Evolutionary conservation across 2,113 vertebrate species (phyloP).

Genomic region (Lophura nycthemera): DNA sequence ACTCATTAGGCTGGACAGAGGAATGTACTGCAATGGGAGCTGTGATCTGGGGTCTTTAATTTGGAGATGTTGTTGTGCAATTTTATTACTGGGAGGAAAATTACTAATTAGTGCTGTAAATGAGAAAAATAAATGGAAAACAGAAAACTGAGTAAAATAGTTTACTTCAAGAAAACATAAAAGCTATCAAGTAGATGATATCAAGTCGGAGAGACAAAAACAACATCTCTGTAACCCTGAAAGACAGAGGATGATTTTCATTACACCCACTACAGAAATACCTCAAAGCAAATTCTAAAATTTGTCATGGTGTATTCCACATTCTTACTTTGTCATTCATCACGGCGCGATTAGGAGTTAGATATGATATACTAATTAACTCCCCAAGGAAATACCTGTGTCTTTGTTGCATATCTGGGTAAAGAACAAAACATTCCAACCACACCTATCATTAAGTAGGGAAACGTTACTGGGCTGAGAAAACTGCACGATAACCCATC

Average conservation of each 20-base stretch:
- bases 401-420: slow-evolving; percentile 46
- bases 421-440: slow-evolving; percentile 50
- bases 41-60: not conserved
- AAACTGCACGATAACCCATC: not conserved
- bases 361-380: slow-evolving; percentile 63
- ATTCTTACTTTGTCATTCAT: slow-evolving; percentile 67
- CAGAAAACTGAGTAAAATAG: not conserved
- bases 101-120: slow-evolving; percentile 32
- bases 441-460: slow-evolving; percentile 41
- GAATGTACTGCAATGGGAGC: not conserved
- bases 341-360: slow-evolving; percentile 25
- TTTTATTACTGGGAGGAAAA: slow-evolving; percentile 4
- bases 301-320: slow-evolving; percentile 52
- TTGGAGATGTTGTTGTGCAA: not conserved
- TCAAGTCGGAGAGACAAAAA: slow-evolving; percentile 1
- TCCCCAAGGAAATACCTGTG: slow-evolving; percentile 52
- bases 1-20: not conserved
- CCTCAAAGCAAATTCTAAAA: slow-evolving; percentile 47
- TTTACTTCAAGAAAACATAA: slow-evolving; percentile 14
- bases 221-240: not conserved
- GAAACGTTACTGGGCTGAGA: slow-evolving; percentile 3
- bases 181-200: slow-evolving; percentile 27
- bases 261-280: slow-evolving; percentile 45
- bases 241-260: slow-evolving; percentile 48
- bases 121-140: not conserved